These are phyloP conservation scores for Aphelenchoides besseyi DNA, from an alignment of 1,140 invertebrate species.

Conservation along the genomic window DNA sequence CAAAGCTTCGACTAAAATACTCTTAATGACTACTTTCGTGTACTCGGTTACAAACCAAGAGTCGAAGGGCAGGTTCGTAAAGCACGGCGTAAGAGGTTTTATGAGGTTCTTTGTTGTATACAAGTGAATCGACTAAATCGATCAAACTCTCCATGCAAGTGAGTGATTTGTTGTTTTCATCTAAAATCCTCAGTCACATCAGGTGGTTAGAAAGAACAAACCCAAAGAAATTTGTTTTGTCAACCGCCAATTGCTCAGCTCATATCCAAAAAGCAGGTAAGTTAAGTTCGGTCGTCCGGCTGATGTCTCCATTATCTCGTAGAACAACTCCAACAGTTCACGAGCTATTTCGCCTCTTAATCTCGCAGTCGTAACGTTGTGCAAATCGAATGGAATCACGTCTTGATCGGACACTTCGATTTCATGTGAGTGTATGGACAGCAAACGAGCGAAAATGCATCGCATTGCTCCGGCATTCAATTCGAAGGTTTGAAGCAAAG, in stretches of 20 bases:
- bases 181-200: neutral
- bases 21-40: too few species aligned
- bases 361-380: conserved; percentile 1
- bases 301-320: neutral
- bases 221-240: neutral
- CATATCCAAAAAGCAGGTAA: conserved; percentile 11
- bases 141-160: conserved; percentile 12
- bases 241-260: neutral
- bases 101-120: neutral
- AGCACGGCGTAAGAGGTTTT: neutral
- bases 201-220: neutral
- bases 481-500: conserved; percentile 5
- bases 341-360: conserved; percentile 18
- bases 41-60: conserved; percentile 8
- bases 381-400: conserved; percentile 22
- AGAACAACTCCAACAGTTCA: conserved; percentile 5
- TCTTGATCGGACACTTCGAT: conserved; percentile 9
- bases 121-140: neutral
- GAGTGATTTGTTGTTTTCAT: neutral
- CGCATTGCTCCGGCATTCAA: neutral
- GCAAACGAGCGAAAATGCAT: conserved; percentile 4
- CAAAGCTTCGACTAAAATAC: conserved; percentile 1
- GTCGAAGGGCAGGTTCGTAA: conserved; percentile 12
- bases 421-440: neutral
- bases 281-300: neutral